Evolutionary conservation across 2,113 vertebrate genomes (phyloP), one percentile per base, ranked within the genome.

Genomic region (Channa maculata): DNA sequence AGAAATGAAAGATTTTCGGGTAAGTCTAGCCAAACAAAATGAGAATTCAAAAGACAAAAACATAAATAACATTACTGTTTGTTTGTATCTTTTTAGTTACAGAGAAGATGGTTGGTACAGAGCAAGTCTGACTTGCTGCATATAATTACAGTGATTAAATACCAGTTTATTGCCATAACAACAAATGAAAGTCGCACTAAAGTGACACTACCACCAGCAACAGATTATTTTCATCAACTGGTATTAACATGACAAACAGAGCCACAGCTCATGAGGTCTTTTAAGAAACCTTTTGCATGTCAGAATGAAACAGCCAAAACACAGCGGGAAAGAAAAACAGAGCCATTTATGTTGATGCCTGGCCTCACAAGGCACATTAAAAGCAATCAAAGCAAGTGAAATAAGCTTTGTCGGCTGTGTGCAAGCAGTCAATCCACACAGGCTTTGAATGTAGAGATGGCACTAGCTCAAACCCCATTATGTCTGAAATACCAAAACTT

Each of bases 291-390:
- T 41, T 53, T 53, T 41, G 41, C 45, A 36, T 37, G 10, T 34
- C 15, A 7, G 13, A 44, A 51, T 43, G 6, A 65, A 36, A 9
- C 4, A 50, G 51, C 33, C 15, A 12, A 34, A 41, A 7, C 39
- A 53, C 10, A 52, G 15, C 7, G 13, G 49, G 41, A 49, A 34
- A 48, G 24, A 58, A 59, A 37, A 24, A 49, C 24, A 49, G 15
- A 70, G 50, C 14, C 34, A 50, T 64, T 84, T n/a, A 55, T 36
- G 33, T 37, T 3, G 13, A 41, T 41, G 48, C 9, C 38, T 61
- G 54, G 13, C 5, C 33, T 37, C 43, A 15, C 39, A 60, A 36
- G 46, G 49, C 41, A 15, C 7, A 46, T 65, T 49, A 1, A 8
- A 50, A 38, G 44, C 59, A 24, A 79, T 52, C 52, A 13, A 43